phyloP scores from a whole-genome alignment of 2,113 vertebrate genomes.

The Aldabrachelys gigantea region DNA sequence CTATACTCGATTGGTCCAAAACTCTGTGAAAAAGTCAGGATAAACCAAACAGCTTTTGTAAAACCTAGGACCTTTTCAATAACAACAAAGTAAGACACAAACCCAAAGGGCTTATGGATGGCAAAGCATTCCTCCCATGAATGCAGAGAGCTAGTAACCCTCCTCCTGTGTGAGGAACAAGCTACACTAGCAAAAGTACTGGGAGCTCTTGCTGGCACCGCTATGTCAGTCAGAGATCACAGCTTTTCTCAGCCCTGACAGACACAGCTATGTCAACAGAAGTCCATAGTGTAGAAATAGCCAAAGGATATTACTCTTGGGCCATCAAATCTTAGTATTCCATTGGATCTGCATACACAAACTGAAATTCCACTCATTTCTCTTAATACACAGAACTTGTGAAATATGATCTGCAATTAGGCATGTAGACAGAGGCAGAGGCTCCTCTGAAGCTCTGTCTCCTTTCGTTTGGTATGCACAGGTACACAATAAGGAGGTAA shows the following conservation, averaged over 20 bases:
- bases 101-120: neutral
- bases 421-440: neutral
- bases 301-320: neutral
- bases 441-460: neutral
- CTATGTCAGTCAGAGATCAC: neutral
- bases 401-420: neutral
- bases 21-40: too few species aligned
- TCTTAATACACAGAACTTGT: accelerated
- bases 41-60: neutral
- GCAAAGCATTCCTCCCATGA: neutral
- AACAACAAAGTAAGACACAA: too few species aligned
- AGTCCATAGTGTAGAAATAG: neutral
- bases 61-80: neutral
- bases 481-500: neutral
- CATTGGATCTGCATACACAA: neutral
- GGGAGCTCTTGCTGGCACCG: neutral
- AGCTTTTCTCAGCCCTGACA: neutral
- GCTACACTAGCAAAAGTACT: neutral
- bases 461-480: neutral
- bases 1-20: neutral
- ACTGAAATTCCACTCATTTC: constrained; percentile 12
- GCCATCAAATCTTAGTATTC: neutral
- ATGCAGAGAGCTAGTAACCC: neutral
- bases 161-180: neutral
- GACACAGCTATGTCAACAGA: neutral